These are phyloP conservation scores for Lanistes nyassanus DNA, from an alignment of 1,140 invertebrate species.

Conservation along the genomic window DNA sequence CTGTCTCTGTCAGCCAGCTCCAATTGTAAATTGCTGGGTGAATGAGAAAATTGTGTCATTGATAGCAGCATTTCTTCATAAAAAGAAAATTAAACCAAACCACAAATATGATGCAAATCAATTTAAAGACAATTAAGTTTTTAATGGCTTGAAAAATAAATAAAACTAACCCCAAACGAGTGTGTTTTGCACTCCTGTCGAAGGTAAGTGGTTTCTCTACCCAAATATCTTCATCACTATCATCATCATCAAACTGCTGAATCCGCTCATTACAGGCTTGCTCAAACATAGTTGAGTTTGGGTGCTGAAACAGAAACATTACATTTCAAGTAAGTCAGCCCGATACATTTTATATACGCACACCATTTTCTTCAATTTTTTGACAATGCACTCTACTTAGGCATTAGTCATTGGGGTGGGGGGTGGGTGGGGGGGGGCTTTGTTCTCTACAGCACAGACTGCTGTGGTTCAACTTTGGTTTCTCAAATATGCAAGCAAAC, in stretches of 20 bases:
- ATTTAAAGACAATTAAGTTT: background rate
- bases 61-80: background rate
- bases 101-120: background rate
- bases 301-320: conserved; percentile 47
- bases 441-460: too few relatives aligned
- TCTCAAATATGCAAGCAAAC: too few relatives aligned
- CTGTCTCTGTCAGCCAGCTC: too few relatives aligned
- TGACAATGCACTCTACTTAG: background rate
- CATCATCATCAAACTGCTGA: conserved; percentile 69
- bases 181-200: conserved; percentile 48
- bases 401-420: too few relatives aligned
- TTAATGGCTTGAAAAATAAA: too few relatives aligned
- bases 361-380: background rate
- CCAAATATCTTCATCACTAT: conserved; percentile 69
- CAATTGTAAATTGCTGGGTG: too few relatives aligned
- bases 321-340: background rate
- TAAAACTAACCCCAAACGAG: conserved; percentile 46
- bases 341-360: background rate
- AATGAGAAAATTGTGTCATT: too few relatives aligned
- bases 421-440: too few relatives aligned
- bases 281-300: conserved; percentile 71
- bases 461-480: too few relatives aligned
- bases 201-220: conserved; percentile 68
- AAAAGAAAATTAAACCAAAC: background rate
- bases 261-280: conserved; percentile 70